Percentiles rank a stretch among this genome's conserved stretches.
Conservation (phyloP, 2,113 vertebrate species). For the Recurvirostra avosetta region DNA sequence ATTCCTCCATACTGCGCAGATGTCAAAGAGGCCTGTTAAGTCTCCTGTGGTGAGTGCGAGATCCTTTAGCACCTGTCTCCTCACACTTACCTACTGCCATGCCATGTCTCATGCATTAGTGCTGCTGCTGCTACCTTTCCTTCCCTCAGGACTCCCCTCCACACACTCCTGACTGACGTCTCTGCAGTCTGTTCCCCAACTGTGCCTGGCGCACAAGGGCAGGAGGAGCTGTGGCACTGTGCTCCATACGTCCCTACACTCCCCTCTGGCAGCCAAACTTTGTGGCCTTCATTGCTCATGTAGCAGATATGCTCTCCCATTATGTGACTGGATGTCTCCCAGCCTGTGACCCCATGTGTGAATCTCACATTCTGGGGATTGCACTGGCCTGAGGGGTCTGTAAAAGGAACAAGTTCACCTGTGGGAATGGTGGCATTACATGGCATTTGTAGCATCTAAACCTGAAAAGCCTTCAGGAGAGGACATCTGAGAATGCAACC, state of each 20-base stretch:
- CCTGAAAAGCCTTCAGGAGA: neutral
- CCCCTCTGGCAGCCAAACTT: neutral
- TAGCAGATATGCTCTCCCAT: neutral
- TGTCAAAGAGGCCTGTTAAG: neutral
- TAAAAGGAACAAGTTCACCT: neutral
- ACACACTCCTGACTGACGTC: fast-evolving
- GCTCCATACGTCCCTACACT: neutral
- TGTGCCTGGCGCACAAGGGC: neutral
- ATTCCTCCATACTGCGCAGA: neutral
- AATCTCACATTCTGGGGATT: neutral
- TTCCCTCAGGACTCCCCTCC: neutral
- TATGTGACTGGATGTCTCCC: neutral
- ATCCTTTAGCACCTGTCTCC: neutral
- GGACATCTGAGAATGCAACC: neutral
- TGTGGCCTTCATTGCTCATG: neutral
- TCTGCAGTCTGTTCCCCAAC: neutral
- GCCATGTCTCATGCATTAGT: neutral
- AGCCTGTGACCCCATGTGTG: neutral
- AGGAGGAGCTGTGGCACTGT: neutral
- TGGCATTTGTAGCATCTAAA: neutral
- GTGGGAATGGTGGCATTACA: neutral
- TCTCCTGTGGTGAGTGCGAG: neutral
- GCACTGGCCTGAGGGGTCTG: neutral
- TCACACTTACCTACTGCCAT: neutral
- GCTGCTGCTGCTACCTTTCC: neutral